phyloP scores from a whole-genome alignment of 2,888 invertebrate genomes.

The Ophion costatus region DNA sequence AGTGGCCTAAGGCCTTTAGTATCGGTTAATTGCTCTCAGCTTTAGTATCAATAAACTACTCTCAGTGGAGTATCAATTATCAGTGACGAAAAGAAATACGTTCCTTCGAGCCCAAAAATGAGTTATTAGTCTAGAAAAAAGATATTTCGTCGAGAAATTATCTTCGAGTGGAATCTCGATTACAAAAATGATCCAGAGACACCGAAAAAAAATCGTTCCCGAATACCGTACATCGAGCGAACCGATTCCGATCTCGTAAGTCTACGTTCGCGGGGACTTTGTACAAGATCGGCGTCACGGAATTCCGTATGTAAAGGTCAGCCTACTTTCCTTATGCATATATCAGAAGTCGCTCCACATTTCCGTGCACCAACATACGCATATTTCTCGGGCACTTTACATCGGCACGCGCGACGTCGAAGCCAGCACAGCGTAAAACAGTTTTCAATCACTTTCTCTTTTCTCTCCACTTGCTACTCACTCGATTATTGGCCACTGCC shows the following conservation, averaged over 20 bases:
- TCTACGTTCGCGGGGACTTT: neutral
- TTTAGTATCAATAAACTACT: too few relatives aligned
- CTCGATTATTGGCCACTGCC: constrained; percentile 22
- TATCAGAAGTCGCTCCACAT: constrained; percentile 60
- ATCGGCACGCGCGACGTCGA: constrained; percentile 52
- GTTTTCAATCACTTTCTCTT: constrained; percentile 69
- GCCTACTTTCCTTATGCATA: constrained; percentile 68
- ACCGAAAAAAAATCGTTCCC: neutral
- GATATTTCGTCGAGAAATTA: neutral
- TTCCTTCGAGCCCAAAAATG: neutral
- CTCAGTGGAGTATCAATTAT: neutral
- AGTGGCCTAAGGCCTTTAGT: too few relatives aligned
- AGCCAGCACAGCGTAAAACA: constrained; percentile 51
- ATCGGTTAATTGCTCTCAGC: too few relatives aligned
- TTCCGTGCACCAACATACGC: constrained; percentile 52
- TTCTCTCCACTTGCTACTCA: constrained; percentile 52
- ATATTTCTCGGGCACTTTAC: constrained; percentile 29
- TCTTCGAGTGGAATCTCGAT: neutral
- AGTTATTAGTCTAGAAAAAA: neutral
- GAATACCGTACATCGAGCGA: neutral
- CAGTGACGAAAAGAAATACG: neutral
- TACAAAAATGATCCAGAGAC: neutral
- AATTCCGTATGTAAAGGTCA: constrained; percentile 57
- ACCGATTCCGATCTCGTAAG: neutral
- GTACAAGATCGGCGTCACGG: neutral